phyloP scores from a whole-genome alignment of 1,140 invertebrate species.

The Drosophila tropicalis region DNA sequence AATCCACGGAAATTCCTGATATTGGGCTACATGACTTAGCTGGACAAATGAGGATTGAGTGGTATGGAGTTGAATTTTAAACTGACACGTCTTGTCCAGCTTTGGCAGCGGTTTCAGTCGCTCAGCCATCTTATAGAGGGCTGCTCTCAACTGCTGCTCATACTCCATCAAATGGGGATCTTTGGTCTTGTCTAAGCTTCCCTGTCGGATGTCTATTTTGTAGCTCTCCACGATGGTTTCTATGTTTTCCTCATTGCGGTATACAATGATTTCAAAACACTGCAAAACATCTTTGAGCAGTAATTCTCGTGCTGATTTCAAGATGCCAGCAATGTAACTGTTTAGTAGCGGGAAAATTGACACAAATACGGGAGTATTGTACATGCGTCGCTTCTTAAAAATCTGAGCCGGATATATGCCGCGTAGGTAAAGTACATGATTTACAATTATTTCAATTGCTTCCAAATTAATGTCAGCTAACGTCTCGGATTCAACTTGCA shows the following conservation, averaged over 20 bases:
- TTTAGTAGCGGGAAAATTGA: conserved; percentile 72
- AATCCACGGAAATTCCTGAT: conserved; percentile 79
- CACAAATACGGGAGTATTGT: conserved; percentile 70
- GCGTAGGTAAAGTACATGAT: conserved; percentile 73
- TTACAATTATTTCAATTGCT: conserved; percentile 72
- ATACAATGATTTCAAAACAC: conserved; percentile 61
- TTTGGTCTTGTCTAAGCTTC: neutral
- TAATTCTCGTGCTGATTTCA: conserved; percentile 55
- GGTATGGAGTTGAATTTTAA: conserved; percentile 73
- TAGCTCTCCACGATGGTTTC: conserved; percentile 53
- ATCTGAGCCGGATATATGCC: conserved; percentile 73
- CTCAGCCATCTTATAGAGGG: conserved; percentile 60
- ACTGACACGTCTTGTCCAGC: conserved; percentile 49
- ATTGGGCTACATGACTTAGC: conserved; percentile 62
- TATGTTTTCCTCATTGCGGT: conserved; percentile 34
- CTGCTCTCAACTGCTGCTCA: conserved; percentile 66
- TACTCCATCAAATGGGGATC: conserved; percentile 60
- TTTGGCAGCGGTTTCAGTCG: conserved; percentile 60
- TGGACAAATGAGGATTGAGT: conserved; percentile 62
- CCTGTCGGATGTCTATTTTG: conserved; percentile 25
- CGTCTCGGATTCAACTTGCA: conserved; percentile 45
- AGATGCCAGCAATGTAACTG: conserved; percentile 58
- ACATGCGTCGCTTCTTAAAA: conserved; percentile 69
- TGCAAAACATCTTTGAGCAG: conserved; percentile 37
- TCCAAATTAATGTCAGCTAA: conserved; percentile 60